Base-by-base conservation (phyloP, 2,797 vertebrate genomes). In the Fratercula arctica region DNA sequence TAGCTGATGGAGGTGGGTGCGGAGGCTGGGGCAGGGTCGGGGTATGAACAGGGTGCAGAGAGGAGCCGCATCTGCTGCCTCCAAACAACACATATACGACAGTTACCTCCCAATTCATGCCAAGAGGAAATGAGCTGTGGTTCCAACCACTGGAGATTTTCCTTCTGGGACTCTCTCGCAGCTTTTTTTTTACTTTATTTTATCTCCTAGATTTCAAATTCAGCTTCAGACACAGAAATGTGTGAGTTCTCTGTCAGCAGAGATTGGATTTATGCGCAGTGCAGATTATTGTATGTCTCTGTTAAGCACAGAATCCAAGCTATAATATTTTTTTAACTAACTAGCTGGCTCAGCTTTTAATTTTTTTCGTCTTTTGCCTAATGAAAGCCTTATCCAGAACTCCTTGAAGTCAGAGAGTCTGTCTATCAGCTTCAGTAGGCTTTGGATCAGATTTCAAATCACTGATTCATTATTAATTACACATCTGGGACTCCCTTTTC, bases 391-490 rank as follows among this genome's bases (percentile, higher is more conserved):
- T 93, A 95, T 64, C 91, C 94, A 67, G 25, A 89, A 89, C 69
- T 89, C 89, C 92, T 94, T 96, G 94, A 97, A 96, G 93, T 96
- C 87, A 90, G 72, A 39, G 37, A 93, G 73, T 82, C 95, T 96
- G 93, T 96, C 96, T 89, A 81, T 97, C 96, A 92, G 87, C 90
- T 94, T 93, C 94, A 94, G 90, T 95, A 93, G 92, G 89, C 93
- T 97, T 96, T 95, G 95, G 95, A 96, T 97, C 94, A 95, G 87
- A 92, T 96, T 95, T 95, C 93, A 92, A 37, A 93, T 96, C 92
- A 94, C 87, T 96, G 92, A 95, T 97, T 92, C 92, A 94, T 97
- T 97, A 97, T 97, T 96, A 97, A 96, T 96, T 91, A 94, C 92
- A 89, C 91, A 96, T 95, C 89, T 96, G 96, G 93, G 97, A 93